Evolutionary conservation across 2,113 vertebrate genomes (phyloP), one percentile per base, ranked within the genome.

Genomic region (Boleophthalmus pectinirostris): DNA sequence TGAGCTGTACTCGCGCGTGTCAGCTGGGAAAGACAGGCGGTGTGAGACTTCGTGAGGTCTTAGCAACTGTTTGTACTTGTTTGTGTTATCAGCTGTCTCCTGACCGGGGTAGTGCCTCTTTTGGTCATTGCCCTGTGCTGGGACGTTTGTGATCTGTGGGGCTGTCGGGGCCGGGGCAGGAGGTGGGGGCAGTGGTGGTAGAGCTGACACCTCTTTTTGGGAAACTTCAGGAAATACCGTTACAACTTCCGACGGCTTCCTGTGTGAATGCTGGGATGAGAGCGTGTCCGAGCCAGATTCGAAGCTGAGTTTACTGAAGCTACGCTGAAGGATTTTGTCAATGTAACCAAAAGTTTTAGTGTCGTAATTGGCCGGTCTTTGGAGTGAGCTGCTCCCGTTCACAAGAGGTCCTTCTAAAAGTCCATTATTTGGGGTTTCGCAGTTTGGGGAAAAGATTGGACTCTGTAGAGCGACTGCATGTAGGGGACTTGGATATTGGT

Each of bases 401-500:
- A 23, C 56, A n/a, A 67, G 74, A 35, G 74, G 74, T 58, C 56
- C 74, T 43, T 87, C 76, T 47, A 64, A 25, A 10, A 20, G 43
- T 69, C 70, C 69, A 18, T 66, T 7, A 54, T 68, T 75, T 6
- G 73, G 68, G 2, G 81, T 67, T 61, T 92, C 85, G 6, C 69
- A 84, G 35, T 88, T 80, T n/a, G 90, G 75, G 33, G 91, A 92
- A 46, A 98, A 98, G 58, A 98, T 94, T 0, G 97, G 96, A 80
- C 96, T 98, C 83, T 99, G 97, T 46, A 98, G 89, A 79, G 97
- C 97, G 64, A 99, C 97, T 0, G 97, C 97, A 5, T 98, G 97
- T 71, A 99, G 91, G 0, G 97, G 97, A 71, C 97, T 99, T 24
- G 97, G 97, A 86, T 98, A 98, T 0, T 88, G 92, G 78, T 98